Percentiles rank a stretch among this genome's conserved stretches.
These are phyloP conservation scores for Cryptosula pallasiana DNA, from an alignment of 2,888 invertebrate species.

Conservation along the genomic window DNA sequence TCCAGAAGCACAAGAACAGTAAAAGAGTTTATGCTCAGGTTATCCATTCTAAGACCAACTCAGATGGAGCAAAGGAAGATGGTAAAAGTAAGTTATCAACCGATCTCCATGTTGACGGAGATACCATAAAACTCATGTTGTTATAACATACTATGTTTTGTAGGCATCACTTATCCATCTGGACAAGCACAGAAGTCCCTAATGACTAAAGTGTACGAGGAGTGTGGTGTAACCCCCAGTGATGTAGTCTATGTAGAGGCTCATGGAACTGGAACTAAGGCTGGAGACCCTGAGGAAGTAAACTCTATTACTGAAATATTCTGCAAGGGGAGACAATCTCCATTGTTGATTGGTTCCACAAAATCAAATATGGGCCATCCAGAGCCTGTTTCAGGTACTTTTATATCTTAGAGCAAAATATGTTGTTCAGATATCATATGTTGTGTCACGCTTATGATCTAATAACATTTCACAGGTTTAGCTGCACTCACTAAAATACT, in stretches of 20 bases:
- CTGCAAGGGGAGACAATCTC: slow-evolving; percentile 54
- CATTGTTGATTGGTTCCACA: slow-evolving; percentile 87
- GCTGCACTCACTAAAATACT: slow-evolving; percentile 85
- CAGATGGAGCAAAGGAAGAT: slow-evolving; percentile 80
- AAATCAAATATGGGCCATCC: slow-evolving; percentile 99
- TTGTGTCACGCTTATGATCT: too few relatives aligned
- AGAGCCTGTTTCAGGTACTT: slow-evolving; percentile 66
- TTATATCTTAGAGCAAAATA: too few relatives aligned
- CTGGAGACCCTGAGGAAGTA: slow-evolving; percentile 91
- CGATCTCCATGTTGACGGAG: too few relatives aligned
- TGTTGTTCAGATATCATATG: too few relatives aligned
- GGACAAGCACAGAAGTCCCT: slow-evolving; percentile 65
- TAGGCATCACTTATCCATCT: slow-evolving; percentile 58
- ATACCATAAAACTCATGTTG: too few relatives aligned
- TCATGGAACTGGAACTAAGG: slow-evolving; percentile 95
- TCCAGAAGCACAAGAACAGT: slow-evolving; percentile 74
- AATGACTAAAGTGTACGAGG: slow-evolving; percentile 72
- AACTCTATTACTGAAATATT: slow-evolving; percentile 78
- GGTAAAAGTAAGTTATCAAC: slow-evolving; percentile 63
- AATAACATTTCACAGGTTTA: slow-evolving; percentile 69
- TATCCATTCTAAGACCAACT: slow-evolving; percentile 82
- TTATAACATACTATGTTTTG: too few relatives aligned
- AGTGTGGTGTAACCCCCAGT: slow-evolving; percentile 73
- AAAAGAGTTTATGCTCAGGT: slow-evolving; percentile 79
- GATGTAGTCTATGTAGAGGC: slow-evolving; percentile 90